Evolutionary conservation across 2,888 invertebrate species (phyloP).

Genomic region (Synanthedon tipuliformis): DNA sequence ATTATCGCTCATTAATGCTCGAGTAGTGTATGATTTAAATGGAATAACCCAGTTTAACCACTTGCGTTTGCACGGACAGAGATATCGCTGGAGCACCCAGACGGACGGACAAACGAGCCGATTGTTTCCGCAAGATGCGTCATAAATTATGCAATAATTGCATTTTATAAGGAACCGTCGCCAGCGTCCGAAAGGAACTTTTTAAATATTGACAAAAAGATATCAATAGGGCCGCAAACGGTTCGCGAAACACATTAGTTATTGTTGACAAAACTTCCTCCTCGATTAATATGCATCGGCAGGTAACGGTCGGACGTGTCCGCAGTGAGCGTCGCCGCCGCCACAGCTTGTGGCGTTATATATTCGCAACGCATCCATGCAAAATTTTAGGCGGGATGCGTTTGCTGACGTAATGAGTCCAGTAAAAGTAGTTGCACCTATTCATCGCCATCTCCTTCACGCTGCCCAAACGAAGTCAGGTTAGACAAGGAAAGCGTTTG

Average conservation of each 20-base stretch:
- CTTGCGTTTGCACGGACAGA: slow-evolving; percentile 25
- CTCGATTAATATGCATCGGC: slow-evolving; percentile 65
- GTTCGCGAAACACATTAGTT: slow-evolving; percentile 63
- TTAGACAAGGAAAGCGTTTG: slow-evolving; percentile 58
- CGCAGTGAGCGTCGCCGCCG: slow-evolving; percentile 31
- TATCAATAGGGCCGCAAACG: slow-evolving; percentile 58
- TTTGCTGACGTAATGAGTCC: slow-evolving; percentile 48
- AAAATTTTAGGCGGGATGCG: slow-evolving; percentile 70
- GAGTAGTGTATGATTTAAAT: slow-evolving; percentile 50
- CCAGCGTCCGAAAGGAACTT: slow-evolving; percentile 35
- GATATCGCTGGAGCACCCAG: slow-evolving; percentile 29
- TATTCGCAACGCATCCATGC: slow-evolving; percentile 67
- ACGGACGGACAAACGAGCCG: slow-evolving; percentile 25
- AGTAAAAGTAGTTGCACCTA: slow-evolving; percentile 51
- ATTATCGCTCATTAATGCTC: slow-evolving; percentile 61
- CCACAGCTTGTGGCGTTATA: slow-evolving; percentile 33
- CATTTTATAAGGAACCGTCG: slow-evolving; percentile 51
- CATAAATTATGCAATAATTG: slow-evolving; percentile 53
- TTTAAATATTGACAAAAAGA: slow-evolving; percentile 43
- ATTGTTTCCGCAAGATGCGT: slow-evolving; percentile 34
- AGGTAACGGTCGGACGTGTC: slow-evolving; percentile 62
- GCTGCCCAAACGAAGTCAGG: slow-evolving; percentile 25
- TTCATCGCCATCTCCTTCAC: slow-evolving; percentile 43
- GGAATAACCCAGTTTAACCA: slow-evolving; percentile 62
- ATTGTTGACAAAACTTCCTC: slow-evolving; percentile 70